These are phyloP conservation scores for Drosophila algonquin DNA, from an alignment of 2,888 invertebrate genomes.

Conservation along the genomic window DNA sequence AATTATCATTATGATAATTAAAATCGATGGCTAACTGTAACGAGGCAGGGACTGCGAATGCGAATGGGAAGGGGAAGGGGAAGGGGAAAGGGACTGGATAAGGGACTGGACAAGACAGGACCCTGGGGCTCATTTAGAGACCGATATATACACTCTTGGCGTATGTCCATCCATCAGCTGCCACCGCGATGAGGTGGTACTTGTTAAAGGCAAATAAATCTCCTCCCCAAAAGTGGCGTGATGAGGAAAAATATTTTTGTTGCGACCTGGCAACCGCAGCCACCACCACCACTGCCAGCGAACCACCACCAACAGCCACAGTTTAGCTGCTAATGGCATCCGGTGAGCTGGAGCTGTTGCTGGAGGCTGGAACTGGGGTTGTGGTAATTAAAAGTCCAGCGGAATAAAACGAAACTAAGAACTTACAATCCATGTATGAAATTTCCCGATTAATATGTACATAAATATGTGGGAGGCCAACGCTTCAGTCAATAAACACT, in stretches of 20 bases:
- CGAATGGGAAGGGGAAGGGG: too few relatives aligned
- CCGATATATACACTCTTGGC: neutral
- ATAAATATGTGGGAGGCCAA: neutral
- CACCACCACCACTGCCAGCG: neutral
- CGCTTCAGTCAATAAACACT: neutral
- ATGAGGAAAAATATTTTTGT: constrained; percentile 2
- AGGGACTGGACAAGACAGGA: too few relatives aligned
- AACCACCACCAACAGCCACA: neutral
- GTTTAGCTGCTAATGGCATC: constrained; percentile 25
- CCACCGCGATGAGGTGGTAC: neutral
- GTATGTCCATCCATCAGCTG: constrained; percentile 13
- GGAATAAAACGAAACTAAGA: constrained; percentile 6
- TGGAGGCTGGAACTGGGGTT: constrained; percentile 1
- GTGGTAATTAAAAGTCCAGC: constrained; percentile 12
- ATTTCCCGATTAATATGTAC: constrained; percentile 37
- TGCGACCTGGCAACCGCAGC: constrained; percentile 1
- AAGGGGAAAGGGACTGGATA: too few relatives aligned
- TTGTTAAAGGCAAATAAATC: constrained; percentile 44
- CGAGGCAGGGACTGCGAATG: constrained; percentile 15
- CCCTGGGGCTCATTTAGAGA: neutral
- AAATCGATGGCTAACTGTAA: constrained; percentile 63
- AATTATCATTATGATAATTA: constrained; percentile 74
- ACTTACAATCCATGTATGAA: neutral
- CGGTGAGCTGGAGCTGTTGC: neutral
- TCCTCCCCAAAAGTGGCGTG: neutral